These are phyloP conservation scores for Procavia capensis DNA, from an alignment of 2,113 vertebrate genomes.

Conservation along the genomic window DNA sequence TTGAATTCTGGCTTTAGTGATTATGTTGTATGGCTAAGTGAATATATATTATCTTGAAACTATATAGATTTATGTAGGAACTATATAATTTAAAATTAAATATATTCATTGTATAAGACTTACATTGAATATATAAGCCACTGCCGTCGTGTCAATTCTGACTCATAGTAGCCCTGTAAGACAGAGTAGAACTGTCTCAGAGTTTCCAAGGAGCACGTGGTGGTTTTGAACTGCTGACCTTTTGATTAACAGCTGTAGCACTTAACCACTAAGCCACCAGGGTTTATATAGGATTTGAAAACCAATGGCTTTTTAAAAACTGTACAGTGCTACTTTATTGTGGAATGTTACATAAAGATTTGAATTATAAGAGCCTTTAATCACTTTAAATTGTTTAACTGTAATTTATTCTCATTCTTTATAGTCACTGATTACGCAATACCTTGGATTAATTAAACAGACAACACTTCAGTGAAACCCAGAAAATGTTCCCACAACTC, in stretches of 20 bases:
- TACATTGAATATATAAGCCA: no score
- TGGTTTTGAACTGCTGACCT: no score
- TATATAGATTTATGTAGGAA: background rate
- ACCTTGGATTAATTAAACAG: slow-evolving; percentile 10
- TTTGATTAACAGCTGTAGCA: no score
- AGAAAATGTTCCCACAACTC: background rate
- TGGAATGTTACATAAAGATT: slow-evolving; percentile 33
- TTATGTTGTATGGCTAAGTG: background rate
- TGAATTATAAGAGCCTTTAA: slow-evolving; percentile 33
- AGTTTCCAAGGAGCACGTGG: no score
- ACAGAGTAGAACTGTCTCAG: no score
- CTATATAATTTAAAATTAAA: no score
- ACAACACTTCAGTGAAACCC: background rate
- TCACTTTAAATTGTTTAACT: slow-evolving; percentile 41
- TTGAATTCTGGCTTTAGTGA: slow-evolving; percentile 25
- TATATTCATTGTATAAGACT: background rate
- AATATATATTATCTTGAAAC: slow-evolving; percentile 18
- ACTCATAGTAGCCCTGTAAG: no score
- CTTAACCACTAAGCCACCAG: no score
- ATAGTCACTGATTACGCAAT: background rate
- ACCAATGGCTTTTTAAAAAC: background rate
- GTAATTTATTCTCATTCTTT: background rate
- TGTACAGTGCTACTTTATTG: background rate
- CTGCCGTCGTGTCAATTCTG: no score
- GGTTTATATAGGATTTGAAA: slow-evolving; percentile 21